Base-by-base conservation (phyloP, 2,113 vertebrate species). In the Spilogale gracilis region DNA sequence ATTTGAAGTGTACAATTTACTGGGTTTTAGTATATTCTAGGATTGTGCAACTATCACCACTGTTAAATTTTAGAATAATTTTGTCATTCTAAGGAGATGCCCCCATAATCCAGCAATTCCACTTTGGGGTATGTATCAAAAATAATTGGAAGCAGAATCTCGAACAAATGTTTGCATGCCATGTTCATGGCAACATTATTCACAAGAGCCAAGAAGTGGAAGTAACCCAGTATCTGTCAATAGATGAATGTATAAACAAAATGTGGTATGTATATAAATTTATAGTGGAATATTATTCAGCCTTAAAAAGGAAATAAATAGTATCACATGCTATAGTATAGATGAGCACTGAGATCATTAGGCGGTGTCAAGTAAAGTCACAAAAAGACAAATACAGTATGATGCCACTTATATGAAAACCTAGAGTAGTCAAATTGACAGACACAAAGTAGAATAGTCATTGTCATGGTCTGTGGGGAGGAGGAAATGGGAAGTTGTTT, bases 21-120 rank as follows among this genome's bases (percentile, higher is more conserved):
- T 91, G 38, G 5, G 32, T 90, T 92, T 91, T 89, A 91, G 23
- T 86, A 27, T 71, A 87, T 43, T 87, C 30, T 23, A 65, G 67
- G 16, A 6, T 85, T 92, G 5, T 82, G 16, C 18, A 94, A 5
- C 81, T 38, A 43, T 91, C 17, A 61, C 18, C 17, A 84, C n/a
- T 90, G 11, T 91, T 60, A 93, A 45, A 93, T 73, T 93, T 96
- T 93, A 89, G 27, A 94, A 83, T 45, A 83, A 54, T 60, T 82
- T 56, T 5, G 32, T 60, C 54, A 95, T 13, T 43, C 45, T 96
- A 65, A 91, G 82, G 78, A 23, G 67, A 93, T 95, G 9, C 7
- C 20, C 12, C 50, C 32, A 3, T 78, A 32, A 93, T 50, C 60
- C 76, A 86, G 5, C n/a, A 83, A 17, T 78, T 38, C 73, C 56